These are phyloP conservation scores for Aphidoletes aphidimyza DNA, from an alignment of 2,888 invertebrate species.

Conservation along the genomic window DNA sequence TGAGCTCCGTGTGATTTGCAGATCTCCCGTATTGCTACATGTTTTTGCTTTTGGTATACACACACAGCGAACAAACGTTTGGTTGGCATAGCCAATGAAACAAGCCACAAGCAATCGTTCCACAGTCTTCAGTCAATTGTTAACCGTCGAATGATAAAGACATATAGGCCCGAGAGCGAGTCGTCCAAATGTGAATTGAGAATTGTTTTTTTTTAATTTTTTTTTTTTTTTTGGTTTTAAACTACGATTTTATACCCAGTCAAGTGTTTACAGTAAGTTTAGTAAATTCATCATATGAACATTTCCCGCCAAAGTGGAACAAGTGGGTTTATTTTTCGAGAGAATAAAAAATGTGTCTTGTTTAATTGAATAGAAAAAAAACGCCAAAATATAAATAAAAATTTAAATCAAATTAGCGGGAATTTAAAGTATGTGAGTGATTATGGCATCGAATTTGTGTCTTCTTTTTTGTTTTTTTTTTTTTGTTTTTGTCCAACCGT, in stretches of 20 bases:
- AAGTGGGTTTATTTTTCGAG: not conserved
- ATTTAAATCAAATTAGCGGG: not conserved
- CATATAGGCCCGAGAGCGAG: not conserved
- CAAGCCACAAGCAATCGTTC: constrained; percentile 8
- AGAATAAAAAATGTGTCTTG: not conserved
- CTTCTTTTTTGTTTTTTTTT: not conserved
- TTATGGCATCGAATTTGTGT: constrained; percentile 35
- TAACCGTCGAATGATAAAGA: constrained; percentile 46
- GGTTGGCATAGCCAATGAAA: constrained; percentile 33
- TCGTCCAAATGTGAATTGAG: not conserved
- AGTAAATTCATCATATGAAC: not conserved
- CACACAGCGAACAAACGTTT: too few species aligned
- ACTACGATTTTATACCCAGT: too few species aligned
- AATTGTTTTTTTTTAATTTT: not conserved
- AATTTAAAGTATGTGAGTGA: constrained; percentile 30
- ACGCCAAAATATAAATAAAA: not conserved
- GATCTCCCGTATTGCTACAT: not conserved
- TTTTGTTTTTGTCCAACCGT: not conserved
- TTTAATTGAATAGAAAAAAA: not conserved
- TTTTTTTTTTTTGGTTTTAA: too few species aligned
- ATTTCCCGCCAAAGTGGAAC: not conserved
- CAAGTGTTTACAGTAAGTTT: too few species aligned
- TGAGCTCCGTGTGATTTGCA: too few species aligned
- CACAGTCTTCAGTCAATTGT: constrained; percentile 50
- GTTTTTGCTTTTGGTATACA: not conserved